These are phyloP conservation scores for Prochilodus magdalenae DNA, from an alignment of 2,113 vertebrate species.

Conservation along the genomic window DNA sequence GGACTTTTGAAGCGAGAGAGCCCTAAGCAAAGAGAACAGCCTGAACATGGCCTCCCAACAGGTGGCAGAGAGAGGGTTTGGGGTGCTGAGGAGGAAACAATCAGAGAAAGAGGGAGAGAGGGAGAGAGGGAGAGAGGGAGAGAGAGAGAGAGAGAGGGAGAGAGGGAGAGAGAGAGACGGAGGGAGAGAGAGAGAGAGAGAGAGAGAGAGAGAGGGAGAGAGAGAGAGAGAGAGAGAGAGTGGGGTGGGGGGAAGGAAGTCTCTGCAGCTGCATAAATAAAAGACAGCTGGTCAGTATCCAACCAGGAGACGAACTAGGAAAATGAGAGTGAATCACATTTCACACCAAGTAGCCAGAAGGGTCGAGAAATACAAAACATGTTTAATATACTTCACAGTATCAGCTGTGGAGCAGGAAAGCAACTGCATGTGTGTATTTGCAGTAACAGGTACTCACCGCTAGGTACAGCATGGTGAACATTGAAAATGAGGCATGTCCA, in stretches of 20 bases:
- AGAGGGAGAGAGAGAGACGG: background rate
- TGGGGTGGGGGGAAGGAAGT: conserved; percentile 56
- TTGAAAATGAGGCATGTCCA: conserved; percentile 96
- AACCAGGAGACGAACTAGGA: conserved; percentile 54
- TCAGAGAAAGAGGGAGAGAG: conserved; percentile 8
- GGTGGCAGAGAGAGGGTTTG: conserved; percentile 19
- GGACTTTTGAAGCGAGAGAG: background rate
- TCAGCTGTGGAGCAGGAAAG: conserved; percentile 28
- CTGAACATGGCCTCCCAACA: conserved; percentile 13
- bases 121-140: conserved; percentile 20
- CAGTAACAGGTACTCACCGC: conserved; percentile 85
- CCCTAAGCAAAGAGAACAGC: conserved; percentile 12
- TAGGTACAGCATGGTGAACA: conserved; percentile 98
- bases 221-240: background rate
- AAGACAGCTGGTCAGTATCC: conserved; percentile 63
- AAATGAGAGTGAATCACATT: conserved; percentile 52
- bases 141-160: background rate
- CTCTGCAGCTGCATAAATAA: conserved; percentile 64
- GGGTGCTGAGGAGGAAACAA: background rate
- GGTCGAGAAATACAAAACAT: conserved; percentile 1
- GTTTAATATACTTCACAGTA: background rate
- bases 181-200: background rate
- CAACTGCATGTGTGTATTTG: conserved; percentile 6
- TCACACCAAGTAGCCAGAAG: conserved; percentile 23
- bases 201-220: conserved; percentile 1